A percentile compares a stretch with the other conserved stretches of the same genome.
phyloP scores from a whole-genome alignment of 92 coral and sea anemone species.

The Epizoanthus fatuus region DNA sequence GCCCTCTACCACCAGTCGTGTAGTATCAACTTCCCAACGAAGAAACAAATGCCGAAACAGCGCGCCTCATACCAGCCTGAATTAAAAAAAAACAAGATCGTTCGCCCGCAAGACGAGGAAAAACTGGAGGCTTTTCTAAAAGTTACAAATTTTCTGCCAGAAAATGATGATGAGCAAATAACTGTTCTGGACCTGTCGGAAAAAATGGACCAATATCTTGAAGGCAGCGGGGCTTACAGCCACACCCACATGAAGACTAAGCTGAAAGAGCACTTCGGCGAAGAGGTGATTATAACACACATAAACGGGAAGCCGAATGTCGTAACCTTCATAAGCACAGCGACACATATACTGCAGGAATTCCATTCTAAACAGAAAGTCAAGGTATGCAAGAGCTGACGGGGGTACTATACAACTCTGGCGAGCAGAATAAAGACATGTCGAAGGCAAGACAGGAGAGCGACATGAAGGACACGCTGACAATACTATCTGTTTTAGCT shows the following conservation, averaged over 20 bases:
- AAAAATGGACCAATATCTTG: slow-evolving; percentile 35
- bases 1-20: slow-evolving; percentile 67
- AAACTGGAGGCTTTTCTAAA: slow-evolving; percentile 38
- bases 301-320: slow-evolving; percentile 34
- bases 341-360: background rate
- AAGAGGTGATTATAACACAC: slow-evolving; percentile 10
- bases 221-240: slow-evolving; percentile 37
- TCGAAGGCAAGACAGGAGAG: no score
- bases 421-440: no score
- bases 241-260: slow-evolving; percentile 45
- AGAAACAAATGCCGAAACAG: slow-evolving; percentile 40
- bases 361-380: background rate
- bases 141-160: slow-evolving; percentile 35
- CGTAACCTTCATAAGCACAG: slow-evolving; percentile 41
- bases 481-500: no score
- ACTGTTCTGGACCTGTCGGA: slow-evolving; percentile 12
- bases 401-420: no score
- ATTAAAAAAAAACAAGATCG: slow-evolving; percentile 41
- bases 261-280: slow-evolving; percentile 52
- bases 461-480: no score
- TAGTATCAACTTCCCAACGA: slow-evolving; percentile 59
- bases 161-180: slow-evolving; percentile 59
- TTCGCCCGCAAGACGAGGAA: slow-evolving; percentile 51
- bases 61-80: slow-evolving; percentile 23
- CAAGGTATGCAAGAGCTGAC: no score